Evolutionary conservation across 2,888 invertebrate genomes (phyloP).

Genomic region (Myopa tessellatipennis): DNA sequence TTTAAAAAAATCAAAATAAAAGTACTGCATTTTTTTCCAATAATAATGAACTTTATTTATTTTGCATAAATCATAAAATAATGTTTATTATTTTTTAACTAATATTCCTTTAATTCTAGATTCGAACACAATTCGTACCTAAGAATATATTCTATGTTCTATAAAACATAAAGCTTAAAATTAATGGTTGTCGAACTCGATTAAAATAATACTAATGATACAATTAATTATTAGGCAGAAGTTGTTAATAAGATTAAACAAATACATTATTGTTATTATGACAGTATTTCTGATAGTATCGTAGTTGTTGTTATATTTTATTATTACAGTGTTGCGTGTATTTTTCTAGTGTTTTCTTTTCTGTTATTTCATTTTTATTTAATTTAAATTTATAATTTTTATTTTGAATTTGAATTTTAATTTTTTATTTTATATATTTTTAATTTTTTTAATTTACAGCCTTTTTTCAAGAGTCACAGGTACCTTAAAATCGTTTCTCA

Average conservation of each 20-base stretch:
- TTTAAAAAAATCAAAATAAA: background rate
- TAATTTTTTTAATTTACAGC: no score
- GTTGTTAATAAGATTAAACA: background rate
- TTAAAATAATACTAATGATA: constrained; percentile 5
- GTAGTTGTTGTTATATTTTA: constrained; percentile 7
- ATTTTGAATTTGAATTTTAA: no score
- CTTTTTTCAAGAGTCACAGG: no score
- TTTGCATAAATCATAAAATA: constrained; percentile 31
- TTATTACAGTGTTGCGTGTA: background rate
- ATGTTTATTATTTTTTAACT: constrained; percentile 9
- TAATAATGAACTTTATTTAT: constrained; percentile 30
- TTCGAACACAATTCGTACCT: constrained; percentile 37
- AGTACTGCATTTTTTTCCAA: background rate
- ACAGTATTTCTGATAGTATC: background rate
- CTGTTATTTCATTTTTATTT: background rate
- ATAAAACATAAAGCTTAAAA: background rate
- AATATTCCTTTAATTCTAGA: constrained; percentile 22
- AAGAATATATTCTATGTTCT: constrained; percentile 13
- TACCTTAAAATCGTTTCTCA: no score
- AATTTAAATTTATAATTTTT: no score
- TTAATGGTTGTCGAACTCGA: constrained; percentile 19
- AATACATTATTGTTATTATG: background rate
- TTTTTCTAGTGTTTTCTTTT: background rate
- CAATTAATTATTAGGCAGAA: constrained; percentile 24
- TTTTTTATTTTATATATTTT: no score